Evolutionary conservation across 2,797 vertebrate species (phyloP).

Genomic region (Pempheris klunzingeri): DNA sequence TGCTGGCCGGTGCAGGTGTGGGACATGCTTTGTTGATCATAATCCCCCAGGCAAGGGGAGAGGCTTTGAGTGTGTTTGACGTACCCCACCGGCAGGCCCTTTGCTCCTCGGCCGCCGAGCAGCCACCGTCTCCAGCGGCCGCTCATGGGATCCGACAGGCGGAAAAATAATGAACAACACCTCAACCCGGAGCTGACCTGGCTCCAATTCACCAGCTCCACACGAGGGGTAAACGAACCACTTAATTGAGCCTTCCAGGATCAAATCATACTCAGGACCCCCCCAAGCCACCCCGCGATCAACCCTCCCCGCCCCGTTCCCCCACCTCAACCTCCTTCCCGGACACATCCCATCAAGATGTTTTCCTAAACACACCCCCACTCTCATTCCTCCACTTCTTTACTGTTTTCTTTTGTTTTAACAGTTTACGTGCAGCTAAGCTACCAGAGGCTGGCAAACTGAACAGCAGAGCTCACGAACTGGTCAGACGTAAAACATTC

Average conservation of each 20-base stretch:
- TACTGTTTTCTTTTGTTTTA: neutral
- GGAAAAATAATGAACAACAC: conserved; percentile 99
- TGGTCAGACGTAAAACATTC: neutral
- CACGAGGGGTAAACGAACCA: conserved; percentile 92
- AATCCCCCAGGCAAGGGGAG: conserved; percentile 90
- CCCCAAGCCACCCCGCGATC: conserved; percentile 41
- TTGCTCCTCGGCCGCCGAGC: conserved; percentile 90
- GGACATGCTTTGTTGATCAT: conserved; percentile 96
- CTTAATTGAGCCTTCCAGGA: conserved; percentile 93
- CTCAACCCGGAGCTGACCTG: conserved; percentile 96
- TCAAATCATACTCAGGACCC: conserved; percentile 82
- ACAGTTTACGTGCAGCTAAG: neutral
- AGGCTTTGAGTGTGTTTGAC: conserved; percentile 97
- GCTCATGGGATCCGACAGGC: conserved; percentile 98
- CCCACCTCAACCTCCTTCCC: conserved; percentile 28
- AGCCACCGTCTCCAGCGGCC: conserved; percentile 88
- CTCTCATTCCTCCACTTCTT: conserved; percentile 5
- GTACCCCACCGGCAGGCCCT: conserved; percentile 94
- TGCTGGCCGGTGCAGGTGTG: conserved; percentile 91
- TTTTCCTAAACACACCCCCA: conserved; percentile 43
- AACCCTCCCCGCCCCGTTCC: conserved; percentile 28
- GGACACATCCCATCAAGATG: conserved; percentile 63
- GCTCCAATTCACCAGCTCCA: conserved; percentile 90
- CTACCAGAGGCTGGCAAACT: neutral
- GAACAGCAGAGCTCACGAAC: neutral